A percentile compares a stretch with the other conserved stretches of the same genome.
These are phyloP conservation scores for Protophormia terraenovae DNA, from an alignment of 2,888 invertebrate species.

Conservation along the genomic window DNA sequence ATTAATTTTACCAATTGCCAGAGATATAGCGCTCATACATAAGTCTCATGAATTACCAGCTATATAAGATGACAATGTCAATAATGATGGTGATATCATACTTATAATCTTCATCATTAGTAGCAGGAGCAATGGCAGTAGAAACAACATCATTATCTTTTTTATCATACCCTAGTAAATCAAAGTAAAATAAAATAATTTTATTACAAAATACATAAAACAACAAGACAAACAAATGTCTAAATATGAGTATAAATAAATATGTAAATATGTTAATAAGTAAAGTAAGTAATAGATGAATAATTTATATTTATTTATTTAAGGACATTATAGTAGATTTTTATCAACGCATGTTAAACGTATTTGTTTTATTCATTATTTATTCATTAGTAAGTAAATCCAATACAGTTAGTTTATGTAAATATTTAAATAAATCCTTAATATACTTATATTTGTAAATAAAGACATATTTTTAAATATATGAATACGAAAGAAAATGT, in stretches of 20 bases:
- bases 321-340: conserved; percentile 2
- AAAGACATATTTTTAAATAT: background rate
- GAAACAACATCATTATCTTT: background rate
- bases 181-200: conserved; percentile 18
- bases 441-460: background rate
- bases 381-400: conserved; percentile 5
- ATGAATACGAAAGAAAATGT: background rate
- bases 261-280: conserved; percentile 1
- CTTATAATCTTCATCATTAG: background rate
- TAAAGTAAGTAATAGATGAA: conserved; percentile 22
- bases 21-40: background rate
- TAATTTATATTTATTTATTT: conserved; percentile 33
- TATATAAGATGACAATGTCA: background rate
- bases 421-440: background rate
- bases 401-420: background rate
- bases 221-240: background rate
- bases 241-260: background rate
- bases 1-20: background rate
- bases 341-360: background rate
- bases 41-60: background rate
- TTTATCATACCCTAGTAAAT: background rate
- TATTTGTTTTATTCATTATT: conserved; percentile 2
- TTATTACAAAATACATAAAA: conserved; percentile 18
- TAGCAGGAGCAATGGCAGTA: background rate
- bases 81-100: conserved; percentile 25